Percentiles rank a stretch among this genome's conserved stretches.
Conservation (phyloP, 2,888 invertebrate genomes). For the Metopia argyrocephala region DNA sequence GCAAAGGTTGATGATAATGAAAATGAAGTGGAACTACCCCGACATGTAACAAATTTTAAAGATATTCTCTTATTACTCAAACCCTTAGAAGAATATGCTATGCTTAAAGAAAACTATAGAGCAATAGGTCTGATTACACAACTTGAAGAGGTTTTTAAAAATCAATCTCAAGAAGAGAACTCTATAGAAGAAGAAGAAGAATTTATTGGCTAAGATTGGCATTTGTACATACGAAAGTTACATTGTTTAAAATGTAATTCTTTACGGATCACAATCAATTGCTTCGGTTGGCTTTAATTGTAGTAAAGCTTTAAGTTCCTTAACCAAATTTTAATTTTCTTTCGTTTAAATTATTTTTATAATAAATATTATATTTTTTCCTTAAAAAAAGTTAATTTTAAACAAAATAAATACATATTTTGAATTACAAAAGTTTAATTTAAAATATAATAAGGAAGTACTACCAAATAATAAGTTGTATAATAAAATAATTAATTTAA, state of each 20-base stretch:
- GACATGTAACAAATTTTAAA: slow-evolving; percentile 68
- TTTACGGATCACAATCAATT: no score
- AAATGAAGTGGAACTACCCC: slow-evolving; percentile 65
- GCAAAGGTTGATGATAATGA: slow-evolving; percentile 50
- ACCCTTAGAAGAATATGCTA: slow-evolving; percentile 75
- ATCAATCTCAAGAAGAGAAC: slow-evolving; percentile 35
- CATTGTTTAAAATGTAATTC: slow-evolving; percentile 64
- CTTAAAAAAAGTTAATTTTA: no score
- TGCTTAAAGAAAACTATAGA: slow-evolving; percentile 75
- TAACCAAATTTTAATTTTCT: no score
- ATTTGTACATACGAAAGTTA: neutral
- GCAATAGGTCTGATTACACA: slow-evolving; percentile 75
- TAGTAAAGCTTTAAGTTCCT: no score
- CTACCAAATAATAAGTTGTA: no score
- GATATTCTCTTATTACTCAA: slow-evolving; percentile 73
- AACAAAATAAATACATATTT: no score
- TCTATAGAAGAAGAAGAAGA: slow-evolving; percentile 43
- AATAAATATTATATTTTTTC: no score
- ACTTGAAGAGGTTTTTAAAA: slow-evolving; percentile 73
- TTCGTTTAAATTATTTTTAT: no score
- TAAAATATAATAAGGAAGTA: no score
- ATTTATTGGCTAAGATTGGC: slow-evolving; percentile 38
- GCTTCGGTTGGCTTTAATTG: no score
- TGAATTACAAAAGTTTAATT: no score
- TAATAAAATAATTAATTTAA: no score